These are phyloP conservation scores for Phycodurus eques DNA, from an alignment of 2,113 vertebrate species.

Conservation along the genomic window DNA sequence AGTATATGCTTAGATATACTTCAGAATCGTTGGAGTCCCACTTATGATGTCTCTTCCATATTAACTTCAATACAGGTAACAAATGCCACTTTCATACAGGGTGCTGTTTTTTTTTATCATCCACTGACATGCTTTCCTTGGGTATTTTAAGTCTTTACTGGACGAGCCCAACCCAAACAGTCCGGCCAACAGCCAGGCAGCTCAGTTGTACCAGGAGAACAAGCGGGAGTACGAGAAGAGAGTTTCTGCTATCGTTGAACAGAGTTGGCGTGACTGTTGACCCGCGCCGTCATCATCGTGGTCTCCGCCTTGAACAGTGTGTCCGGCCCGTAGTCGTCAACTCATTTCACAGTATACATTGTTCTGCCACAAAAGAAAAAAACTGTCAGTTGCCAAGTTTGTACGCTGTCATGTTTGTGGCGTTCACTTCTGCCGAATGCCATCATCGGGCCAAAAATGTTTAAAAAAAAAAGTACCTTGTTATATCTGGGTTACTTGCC, in stretches of 20 bases:
- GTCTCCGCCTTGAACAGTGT: constrained; percentile 74
- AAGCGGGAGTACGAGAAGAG: constrained; percentile 98
- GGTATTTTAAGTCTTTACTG: constrained; percentile 85
- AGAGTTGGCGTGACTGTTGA: constrained; percentile 99
- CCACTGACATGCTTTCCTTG: constrained; percentile 14
- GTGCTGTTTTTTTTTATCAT: neutral
- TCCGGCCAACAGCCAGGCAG: constrained; percentile 98
- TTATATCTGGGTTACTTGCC: constrained; percentile 87
- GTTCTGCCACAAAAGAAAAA: constrained; percentile 48
- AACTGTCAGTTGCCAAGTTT: constrained; percentile 80
- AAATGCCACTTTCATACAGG: too few species aligned
- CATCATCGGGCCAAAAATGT: constrained; percentile 78
- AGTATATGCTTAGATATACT: constrained; percentile 99
- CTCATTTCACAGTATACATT: constrained; percentile 54
- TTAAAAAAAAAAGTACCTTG: constrained; percentile 79
- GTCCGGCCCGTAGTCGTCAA: constrained; percentile 78
- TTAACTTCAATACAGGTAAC: constrained; percentile 98
- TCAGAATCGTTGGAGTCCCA: constrained; percentile 99
- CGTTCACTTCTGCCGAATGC: constrained; percentile 76
- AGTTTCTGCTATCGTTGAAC: constrained; percentile 98
- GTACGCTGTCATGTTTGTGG: constrained; percentile 85
- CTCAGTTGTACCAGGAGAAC: constrained; percentile 99
- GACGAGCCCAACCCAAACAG: constrained; percentile 99
- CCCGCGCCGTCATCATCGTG: constrained; percentile 64
- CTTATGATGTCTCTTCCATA: constrained; percentile 98